Evolutionary conservation across 2,797 vertebrate genomes (phyloP).

Genomic region (Leptodactylus fallax): DNA sequence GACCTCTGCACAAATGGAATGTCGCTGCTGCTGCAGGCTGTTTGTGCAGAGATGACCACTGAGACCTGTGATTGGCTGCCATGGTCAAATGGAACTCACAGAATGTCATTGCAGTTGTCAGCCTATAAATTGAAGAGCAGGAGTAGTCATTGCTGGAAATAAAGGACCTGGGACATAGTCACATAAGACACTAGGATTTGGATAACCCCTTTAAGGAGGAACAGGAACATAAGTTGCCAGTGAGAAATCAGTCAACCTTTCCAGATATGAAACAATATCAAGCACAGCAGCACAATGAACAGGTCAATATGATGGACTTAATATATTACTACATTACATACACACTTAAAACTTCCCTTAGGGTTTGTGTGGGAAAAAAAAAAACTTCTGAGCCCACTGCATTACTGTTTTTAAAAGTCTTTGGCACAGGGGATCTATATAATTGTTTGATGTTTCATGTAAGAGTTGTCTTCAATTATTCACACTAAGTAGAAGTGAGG

Average conservation of each 20-base stretch:
- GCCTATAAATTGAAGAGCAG: no score
- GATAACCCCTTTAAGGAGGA: background rate
- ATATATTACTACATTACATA: slow-evolving; percentile 32
- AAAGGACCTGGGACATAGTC: no score
- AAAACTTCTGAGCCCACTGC: slow-evolving; percentile 16
- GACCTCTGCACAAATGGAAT: no score
- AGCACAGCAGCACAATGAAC: slow-evolving; percentile 1
- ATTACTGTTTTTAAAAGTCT: slow-evolving; percentile 52
- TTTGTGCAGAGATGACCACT: no score
- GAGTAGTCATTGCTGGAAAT: no score
- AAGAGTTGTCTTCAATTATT: slow-evolving; percentile 61
- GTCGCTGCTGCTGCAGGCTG: no score
- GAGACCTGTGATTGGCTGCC: no score
- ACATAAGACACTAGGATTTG: no score
- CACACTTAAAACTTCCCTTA: slow-evolving; percentile 6
- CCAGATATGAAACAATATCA: background rate
- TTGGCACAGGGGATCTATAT: slow-evolving; percentile 53
- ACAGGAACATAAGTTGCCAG: background rate
- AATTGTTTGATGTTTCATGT: slow-evolving; percentile 63
- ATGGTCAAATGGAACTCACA: no score
- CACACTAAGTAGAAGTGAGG: slow-evolving; percentile 59
- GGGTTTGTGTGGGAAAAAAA: background rate
- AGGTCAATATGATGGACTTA: background rate
- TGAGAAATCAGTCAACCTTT: background rate
- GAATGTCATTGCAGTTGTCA: no score